Evolutionary conservation across 1,140 invertebrate species (phyloP).

Genomic region (Pararge aegeria): DNA sequence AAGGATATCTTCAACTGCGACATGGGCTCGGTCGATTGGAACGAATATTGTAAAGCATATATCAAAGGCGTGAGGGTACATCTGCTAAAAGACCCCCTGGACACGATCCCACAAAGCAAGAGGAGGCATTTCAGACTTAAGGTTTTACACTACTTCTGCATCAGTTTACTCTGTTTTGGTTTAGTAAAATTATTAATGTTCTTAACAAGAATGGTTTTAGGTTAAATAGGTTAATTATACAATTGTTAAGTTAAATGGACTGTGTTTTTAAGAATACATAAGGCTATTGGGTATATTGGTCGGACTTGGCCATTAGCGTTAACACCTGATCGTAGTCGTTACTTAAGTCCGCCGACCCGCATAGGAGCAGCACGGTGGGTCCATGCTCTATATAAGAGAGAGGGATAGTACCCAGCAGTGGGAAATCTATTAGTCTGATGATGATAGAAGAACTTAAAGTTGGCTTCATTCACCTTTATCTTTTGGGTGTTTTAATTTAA

Average conservation of each 20-base stretch:
- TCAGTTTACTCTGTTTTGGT: conserved; percentile 28
- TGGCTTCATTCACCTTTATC: too few species aligned
- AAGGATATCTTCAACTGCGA: conserved; percentile 53
- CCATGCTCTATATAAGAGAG: too few species aligned
- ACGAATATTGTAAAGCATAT: conserved; percentile 80
- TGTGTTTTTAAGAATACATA: not conserved
- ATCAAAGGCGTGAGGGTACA: conserved; percentile 81
- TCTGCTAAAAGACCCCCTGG: conserved; percentile 82
- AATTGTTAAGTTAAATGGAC: not conserved
- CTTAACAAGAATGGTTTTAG: conserved; percentile 12
- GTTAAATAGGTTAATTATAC: not conserved
- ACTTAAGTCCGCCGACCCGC: too few species aligned
- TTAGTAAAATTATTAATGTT: conserved; percentile 36
- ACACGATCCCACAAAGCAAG: conserved; percentile 61
- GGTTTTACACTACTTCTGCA: conserved; percentile 39
- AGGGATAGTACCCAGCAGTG: too few species aligned
- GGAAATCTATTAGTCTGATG: too few species aligned
- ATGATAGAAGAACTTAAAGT: too few species aligned
- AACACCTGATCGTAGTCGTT: too few species aligned
- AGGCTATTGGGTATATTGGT: too few species aligned
- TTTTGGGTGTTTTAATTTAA: too few species aligned
- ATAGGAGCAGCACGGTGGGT: too few species aligned
- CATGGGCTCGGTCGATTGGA: conserved; percentile 81
- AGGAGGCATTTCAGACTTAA: conserved; percentile 44
- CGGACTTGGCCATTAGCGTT: too few species aligned